Evolutionary conservation across 2,113 vertebrate species (phyloP), one percentile per base, ranked within the genome.

Genomic region (Pterophyllum scalare): DNA sequence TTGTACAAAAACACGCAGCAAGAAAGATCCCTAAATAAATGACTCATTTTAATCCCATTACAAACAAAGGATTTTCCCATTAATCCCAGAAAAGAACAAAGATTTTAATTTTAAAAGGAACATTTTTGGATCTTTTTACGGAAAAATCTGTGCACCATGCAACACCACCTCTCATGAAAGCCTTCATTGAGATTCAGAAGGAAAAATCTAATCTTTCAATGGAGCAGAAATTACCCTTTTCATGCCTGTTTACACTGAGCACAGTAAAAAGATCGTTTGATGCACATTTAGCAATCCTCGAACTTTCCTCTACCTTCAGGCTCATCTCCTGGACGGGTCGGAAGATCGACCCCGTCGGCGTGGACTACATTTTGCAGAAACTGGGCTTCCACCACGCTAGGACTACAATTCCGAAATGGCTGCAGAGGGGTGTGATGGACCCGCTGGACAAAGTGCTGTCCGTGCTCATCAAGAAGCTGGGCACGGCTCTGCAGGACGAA

Each of bases 361-460:
- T 99, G 91, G 98, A 99, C 94, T 99, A 99, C 93, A 99, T 99
- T 88, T 95, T 99, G 77, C 98, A 99, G 87, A 99, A 99, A 83
- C 92, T 99, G 82, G 98, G 98, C 87, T 99, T 99, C 93, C 98
- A 99, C 93, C 98, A 99, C n/a, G 98, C 98, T 81, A 97, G 98
- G 95, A 99, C 98, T 28, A 99, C 98, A 4, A 99, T 99, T 91
- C 98, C 98, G 20, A 99, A 99, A 93, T 99, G 98, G 98, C 97
- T 99, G 88, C 98, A 99, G 92, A 96, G 98, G n/a, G 98, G 98
- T 2, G 98, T 99, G 82, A 99, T 99, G 98, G 98, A 99, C 92
- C 98, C 98, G 3, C 87, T 99, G 93, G 98, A 99, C 94, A 99
- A 99, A 86, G 98, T 99, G 60, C 91, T 99, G 79, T 99, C 98